Percentiles rank a stretch among this genome's conserved stretches.
Evolutionary conservation across 2,797 vertebrate species (phyloP).

Genomic region (Ateles fusciceps): DNA sequence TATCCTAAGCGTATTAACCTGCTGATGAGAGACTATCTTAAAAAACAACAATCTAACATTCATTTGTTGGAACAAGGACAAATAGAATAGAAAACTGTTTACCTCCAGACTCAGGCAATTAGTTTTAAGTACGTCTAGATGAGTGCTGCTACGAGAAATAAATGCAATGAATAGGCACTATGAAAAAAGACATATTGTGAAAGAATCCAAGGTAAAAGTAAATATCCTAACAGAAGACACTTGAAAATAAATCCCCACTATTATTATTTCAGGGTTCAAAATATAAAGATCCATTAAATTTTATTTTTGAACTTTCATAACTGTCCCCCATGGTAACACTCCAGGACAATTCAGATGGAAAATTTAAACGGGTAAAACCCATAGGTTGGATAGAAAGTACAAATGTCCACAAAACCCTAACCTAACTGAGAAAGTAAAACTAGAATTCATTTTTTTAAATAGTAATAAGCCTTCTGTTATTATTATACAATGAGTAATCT

Average conservation of each 20-base stretch:
- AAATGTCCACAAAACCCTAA: slow-evolving; percentile 47
- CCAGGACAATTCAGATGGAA: slow-evolving; percentile 53
- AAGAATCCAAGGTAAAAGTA: slow-evolving; percentile 46
- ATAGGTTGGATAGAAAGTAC: not conserved
- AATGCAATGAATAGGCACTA: slow-evolving; percentile 56
- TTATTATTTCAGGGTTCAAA: not conserved
- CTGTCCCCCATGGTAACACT: slow-evolving; percentile 32
- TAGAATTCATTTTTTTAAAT: slow-evolving; percentile 4
- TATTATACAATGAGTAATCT: slow-evolving; percentile 19
- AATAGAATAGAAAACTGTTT: slow-evolving; percentile 59
- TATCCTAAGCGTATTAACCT: slow-evolving; percentile 51
- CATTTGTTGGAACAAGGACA: slow-evolving; percentile 68
- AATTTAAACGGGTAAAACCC: slow-evolving; percentile 48
- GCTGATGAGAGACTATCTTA: slow-evolving; percentile 37
- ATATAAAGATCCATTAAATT: slow-evolving; percentile 53
- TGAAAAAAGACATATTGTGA: slow-evolving; percentile 57
- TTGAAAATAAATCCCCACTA: slow-evolving; percentile 58
- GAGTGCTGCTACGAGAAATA: slow-evolving; percentile 51
- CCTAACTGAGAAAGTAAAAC: slow-evolving; percentile 43
- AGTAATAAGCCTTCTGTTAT: slow-evolving; percentile 21
- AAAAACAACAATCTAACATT: slow-evolving; percentile 51
- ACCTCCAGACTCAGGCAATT: slow-evolving; percentile 58
- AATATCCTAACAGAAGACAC: slow-evolving; percentile 40
- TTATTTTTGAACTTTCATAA: slow-evolving; percentile 51
- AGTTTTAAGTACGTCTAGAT: slow-evolving; percentile 67